Percentiles rank a stretch among this genome's conserved stretches.
Evolutionary conservation across 2,113 vertebrate genomes (phyloP).

Genomic region (Ceuthmochares aereus): DNA sequence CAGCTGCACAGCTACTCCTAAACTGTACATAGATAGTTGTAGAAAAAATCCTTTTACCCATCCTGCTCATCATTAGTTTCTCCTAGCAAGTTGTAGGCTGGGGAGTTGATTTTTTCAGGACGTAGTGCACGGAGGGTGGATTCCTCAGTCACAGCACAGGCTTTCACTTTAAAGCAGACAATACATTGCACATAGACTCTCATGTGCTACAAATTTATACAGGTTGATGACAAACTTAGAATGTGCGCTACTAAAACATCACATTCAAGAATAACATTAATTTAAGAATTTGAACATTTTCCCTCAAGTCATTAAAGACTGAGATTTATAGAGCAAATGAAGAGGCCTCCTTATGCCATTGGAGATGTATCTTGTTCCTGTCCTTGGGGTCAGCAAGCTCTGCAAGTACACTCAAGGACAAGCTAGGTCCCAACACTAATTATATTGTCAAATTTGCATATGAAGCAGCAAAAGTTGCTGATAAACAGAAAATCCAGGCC

Average conservation of each 20-base stretch:
- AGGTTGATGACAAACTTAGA: conserved; percentile 26
- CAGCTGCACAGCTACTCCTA: not conserved
- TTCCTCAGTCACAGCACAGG: not conserved
- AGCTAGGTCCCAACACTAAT: not conserved
- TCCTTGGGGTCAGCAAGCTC: not conserved
- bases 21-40: not conserved
- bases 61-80: not conserved
- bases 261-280: not conserved
- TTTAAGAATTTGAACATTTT: not conserved
- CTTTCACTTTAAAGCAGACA: not conserved
- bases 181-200: rapidly evolving
- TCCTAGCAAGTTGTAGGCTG: not conserved
- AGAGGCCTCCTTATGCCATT: not conserved
- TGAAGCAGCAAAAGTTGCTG: not conserved
- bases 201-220: not conserved
- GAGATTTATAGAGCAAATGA: conserved; percentile 14
- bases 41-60: not conserved
- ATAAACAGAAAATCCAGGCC: conserved; percentile 10
- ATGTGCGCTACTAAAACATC: conserved; percentile 9
- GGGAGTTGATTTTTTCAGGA: not conserved
- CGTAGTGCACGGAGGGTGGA: not conserved
- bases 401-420: not conserved
- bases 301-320: not conserved
- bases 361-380: not conserved
- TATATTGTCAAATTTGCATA: not conserved